Evolutionary conservation across 2,113 vertebrate species (phyloP).

Genomic region (Crotalus horridus): DNA sequence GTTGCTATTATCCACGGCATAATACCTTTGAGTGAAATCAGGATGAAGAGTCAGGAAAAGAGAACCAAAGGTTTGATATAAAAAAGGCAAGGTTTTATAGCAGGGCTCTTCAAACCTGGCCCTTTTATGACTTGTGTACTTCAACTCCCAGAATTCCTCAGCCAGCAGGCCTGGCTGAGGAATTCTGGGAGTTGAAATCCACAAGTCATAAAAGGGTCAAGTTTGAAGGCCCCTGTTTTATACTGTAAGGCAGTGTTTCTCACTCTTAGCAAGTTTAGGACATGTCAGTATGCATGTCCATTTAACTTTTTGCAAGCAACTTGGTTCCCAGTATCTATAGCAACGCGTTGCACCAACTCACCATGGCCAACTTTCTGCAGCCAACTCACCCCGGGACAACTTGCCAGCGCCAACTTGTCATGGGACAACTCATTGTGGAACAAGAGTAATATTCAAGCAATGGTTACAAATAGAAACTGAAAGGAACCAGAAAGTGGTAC

Average conservation of each 20-base stretch:
- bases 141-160: too few relatives aligned
- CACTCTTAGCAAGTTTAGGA: not conserved
- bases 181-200: too few relatives aligned
- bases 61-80: slow-evolving; percentile 24
- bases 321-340: not conserved
- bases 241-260: slow-evolving; percentile 1
- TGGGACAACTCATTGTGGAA: not conserved
- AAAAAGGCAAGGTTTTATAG: slow-evolving; percentile 23
- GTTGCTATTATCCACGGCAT: slow-evolving; percentile 55
- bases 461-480: not conserved
- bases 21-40: slow-evolving; percentile 51
- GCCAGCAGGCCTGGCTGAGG: too few relatives aligned
- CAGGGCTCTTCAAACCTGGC: too few relatives aligned
- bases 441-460: not conserved
- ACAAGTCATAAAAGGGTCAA: too few relatives aligned
- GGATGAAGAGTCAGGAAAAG: slow-evolving; percentile 30
- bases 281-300: not conserved
- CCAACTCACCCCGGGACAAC: not conserved
- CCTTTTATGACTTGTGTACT: too few relatives aligned
- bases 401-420: not conserved
- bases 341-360: too few relatives aligned
- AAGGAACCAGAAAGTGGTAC: not conserved
- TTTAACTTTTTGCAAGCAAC: not conserved
- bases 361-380: too few relatives aligned
- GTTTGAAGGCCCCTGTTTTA: not conserved